A percentile compares a stretch with the other conserved stretches of the same genome.
These are phyloP conservation scores for Poicephalus gulielmi DNA, from an alignment of 2,113 vertebrate species.

Conservation along the genomic window DNA sequence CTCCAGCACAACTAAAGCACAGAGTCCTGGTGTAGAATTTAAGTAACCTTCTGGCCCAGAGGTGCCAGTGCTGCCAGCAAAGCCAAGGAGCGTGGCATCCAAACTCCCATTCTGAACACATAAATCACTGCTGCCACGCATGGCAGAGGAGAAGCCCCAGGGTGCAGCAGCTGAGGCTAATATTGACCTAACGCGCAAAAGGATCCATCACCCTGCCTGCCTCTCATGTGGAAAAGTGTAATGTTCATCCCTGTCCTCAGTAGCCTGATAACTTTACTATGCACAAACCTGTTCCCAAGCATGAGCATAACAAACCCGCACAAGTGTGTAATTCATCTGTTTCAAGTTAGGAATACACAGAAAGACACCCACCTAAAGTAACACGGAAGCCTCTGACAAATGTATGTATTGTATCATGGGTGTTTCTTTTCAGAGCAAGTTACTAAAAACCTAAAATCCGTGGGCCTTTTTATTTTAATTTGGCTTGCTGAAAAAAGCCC, in stretches of 20 bases:
- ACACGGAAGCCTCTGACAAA: background rate
- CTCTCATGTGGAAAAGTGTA: rapidly evolving
- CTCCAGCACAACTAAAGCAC: background rate
- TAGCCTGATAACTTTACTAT: rapidly evolving
- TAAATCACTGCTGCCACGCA: rapidly evolving
- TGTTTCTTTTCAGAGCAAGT: background rate
- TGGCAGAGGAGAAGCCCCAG: rapidly evolving
- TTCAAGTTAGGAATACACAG: background rate
- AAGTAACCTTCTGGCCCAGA: background rate
- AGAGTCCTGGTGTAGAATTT: background rate
- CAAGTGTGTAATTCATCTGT: background rate
- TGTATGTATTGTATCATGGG: rapidly evolving
- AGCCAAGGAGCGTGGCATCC: background rate
- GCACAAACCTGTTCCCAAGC: background rate
- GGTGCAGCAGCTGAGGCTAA: background rate
- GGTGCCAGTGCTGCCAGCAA: background rate
- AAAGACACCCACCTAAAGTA: background rate
- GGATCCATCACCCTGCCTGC: background rate
- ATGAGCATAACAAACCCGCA: background rate
- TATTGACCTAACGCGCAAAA: rapidly evolving
- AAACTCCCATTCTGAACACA: background rate
- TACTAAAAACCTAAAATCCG: background rate
- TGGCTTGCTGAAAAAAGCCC: background rate
- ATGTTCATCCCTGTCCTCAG: background rate
- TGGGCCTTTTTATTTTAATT: background rate